These are phyloP conservation scores for Magallana nippona DNA, from an alignment of 2,888 invertebrate species.

Conservation along the genomic window DNA sequence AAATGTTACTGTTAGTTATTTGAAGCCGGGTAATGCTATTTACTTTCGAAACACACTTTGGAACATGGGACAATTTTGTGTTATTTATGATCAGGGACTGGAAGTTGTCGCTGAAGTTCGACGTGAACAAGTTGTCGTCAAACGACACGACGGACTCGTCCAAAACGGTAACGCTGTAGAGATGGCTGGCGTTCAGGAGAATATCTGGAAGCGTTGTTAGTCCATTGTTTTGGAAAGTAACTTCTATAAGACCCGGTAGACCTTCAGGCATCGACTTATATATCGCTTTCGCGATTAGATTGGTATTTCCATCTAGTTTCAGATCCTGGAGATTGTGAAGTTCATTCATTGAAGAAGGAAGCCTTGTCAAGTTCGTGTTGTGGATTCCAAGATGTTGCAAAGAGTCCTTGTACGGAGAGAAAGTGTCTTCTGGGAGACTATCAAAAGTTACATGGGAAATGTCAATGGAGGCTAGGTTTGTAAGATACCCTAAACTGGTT, in stretches of 20 bases:
- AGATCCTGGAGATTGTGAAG: constrained; percentile 7
- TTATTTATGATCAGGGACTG: constrained; percentile 20
- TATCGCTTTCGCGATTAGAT: constrained; percentile 9
- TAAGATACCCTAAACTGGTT: not conserved
- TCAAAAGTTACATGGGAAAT: constrained; percentile 10
- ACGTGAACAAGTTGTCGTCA: constrained; percentile 24
- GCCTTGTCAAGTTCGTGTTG: constrained; percentile 32
- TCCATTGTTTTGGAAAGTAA: constrained; percentile 38
- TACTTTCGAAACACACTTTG: constrained; percentile 22
- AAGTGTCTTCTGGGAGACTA: constrained; percentile 38
- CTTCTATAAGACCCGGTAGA: not conserved
- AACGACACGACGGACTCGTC: constrained; percentile 38
- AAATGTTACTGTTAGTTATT: constrained; percentile 3
- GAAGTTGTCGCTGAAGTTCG: constrained; percentile 38
- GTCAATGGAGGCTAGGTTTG: constrained; percentile 3
- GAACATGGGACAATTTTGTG: constrained; percentile 31
- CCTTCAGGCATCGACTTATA: not conserved
- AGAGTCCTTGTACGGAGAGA: not conserved
- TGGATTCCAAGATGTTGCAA: not conserved
- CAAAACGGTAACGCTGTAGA: not conserved
- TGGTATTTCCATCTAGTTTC: constrained; percentile 29
- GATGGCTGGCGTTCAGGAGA: constrained; percentile 2
- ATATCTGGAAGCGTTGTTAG: constrained; percentile 36
- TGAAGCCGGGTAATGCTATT: constrained; percentile 28
- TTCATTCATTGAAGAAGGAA: constrained; percentile 23